These are phyloP conservation scores for Podiceps cristatus DNA, from an alignment of 2,113 vertebrate genomes.

Conservation along the genomic window DNA sequence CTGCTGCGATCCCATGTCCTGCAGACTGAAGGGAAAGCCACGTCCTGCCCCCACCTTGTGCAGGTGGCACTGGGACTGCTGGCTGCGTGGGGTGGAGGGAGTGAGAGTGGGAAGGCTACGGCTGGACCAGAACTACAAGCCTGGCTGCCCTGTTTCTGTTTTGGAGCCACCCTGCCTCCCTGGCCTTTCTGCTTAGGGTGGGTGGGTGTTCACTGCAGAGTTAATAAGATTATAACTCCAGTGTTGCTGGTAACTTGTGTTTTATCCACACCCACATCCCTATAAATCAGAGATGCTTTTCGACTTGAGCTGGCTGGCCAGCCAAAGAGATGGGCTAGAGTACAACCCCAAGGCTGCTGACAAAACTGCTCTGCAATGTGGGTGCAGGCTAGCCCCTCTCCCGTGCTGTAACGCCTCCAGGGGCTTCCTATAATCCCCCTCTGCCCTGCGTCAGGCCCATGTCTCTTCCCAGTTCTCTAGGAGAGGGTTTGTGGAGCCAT, in stretches of 20 bases:
- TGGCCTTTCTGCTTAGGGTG: background rate
- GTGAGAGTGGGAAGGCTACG: background rate
- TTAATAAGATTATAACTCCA: constrained; percentile 44
- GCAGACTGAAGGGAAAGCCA: background rate
- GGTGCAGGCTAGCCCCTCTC: background rate
- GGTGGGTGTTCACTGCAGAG: constrained; percentile 7
- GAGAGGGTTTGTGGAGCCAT: background rate
- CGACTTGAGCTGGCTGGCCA: background rate
- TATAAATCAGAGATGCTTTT: constrained; percentile 35
- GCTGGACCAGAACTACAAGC: background rate
- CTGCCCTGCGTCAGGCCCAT: background rate
- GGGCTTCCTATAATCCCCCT: background rate
- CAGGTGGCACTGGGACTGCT: background rate
- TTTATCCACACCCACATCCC: constrained; percentile 14
- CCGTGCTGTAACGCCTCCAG: background rate
- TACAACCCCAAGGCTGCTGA: constrained; percentile 5
- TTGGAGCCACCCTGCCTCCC: background rate
- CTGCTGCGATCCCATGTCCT: background rate
- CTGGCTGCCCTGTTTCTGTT: background rate
- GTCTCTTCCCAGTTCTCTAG: background rate
- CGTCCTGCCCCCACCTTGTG: background rate
- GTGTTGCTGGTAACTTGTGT: constrained; percentile 22
- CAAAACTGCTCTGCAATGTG: background rate
- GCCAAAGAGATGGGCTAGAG: constrained; percentile 7
- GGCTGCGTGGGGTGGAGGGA: background rate